These are phyloP conservation scores for Metaphire vulgaris DNA, from an alignment of 1,140 invertebrate species.

Conservation along the genomic window DNA sequence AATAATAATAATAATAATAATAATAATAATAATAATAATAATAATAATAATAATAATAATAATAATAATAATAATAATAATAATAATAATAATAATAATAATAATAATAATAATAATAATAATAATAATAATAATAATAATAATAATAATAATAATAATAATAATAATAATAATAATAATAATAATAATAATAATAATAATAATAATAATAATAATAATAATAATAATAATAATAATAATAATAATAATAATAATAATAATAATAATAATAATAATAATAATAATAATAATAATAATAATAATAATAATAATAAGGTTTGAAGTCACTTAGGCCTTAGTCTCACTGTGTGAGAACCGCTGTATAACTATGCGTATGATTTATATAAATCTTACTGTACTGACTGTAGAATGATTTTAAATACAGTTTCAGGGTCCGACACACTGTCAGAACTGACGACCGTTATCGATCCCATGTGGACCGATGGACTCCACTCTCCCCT, in stretches of 20 bases:
- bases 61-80: conserved; percentile 1
- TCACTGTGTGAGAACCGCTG: too few relatives aligned
- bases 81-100: conserved; percentile 1
- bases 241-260: conserved; percentile 4
- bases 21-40: background rate
- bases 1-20: background rate
- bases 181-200: conserved; percentile 4
- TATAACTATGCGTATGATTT: too few relatives aligned
- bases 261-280: conserved; percentile 4
- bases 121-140: conserved; percentile 1
- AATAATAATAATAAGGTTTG: conserved; percentile 1
- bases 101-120: conserved; percentile 4
- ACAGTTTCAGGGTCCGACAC: background rate
- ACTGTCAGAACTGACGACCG: background rate
- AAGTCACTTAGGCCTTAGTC: background rate
- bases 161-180: conserved; percentile 1
- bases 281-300: conserved; percentile 4
- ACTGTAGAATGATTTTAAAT: too few relatives aligned
- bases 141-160: conserved; percentile 1
- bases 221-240: conserved; percentile 4
- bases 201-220: conserved; percentile 1
- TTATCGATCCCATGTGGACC: background rate
- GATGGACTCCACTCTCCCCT: background rate
- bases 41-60: conserved; percentile 1
- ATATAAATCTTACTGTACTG: too few relatives aligned